Conservation (phyloP, 2,797 vertebrate genomes). For the Garrulus glandarius region DNA sequence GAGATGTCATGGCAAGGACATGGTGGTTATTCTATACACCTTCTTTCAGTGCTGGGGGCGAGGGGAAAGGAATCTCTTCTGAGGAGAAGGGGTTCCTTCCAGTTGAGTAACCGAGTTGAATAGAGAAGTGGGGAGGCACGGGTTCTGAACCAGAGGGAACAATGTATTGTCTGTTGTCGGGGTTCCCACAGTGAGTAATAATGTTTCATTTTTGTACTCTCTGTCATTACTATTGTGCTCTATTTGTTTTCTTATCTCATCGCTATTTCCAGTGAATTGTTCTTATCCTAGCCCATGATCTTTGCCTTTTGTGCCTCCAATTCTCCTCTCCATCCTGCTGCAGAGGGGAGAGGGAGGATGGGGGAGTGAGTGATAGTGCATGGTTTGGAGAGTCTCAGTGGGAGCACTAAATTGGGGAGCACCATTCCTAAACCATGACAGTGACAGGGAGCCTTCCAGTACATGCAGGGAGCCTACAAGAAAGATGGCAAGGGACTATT, state of each 20-base stretch:
- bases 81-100: background rate
- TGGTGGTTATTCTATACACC: background rate
- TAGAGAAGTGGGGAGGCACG: background rate
- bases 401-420: background rate
- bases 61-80: background rate
- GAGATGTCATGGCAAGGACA: background rate
- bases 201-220: background rate
- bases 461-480: background rate
- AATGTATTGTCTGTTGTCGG: background rate
- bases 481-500: background rate
- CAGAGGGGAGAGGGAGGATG: background rate
- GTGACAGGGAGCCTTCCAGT: background rate
- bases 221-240: background rate
- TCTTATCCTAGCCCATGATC: background rate
- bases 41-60: background rate
- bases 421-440: background rate
- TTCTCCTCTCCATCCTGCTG: background rate
- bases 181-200: background rate
- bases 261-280: accelerated
- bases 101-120: accelerated
- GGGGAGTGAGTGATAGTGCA: background rate
- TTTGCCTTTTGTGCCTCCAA: background rate
- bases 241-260: background rate
- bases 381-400: background rate
- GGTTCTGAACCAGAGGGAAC: background rate